phyloP scores from a whole-genome alignment of 2,797 vertebrate genomes.

The Morelia viridis region DNA sequence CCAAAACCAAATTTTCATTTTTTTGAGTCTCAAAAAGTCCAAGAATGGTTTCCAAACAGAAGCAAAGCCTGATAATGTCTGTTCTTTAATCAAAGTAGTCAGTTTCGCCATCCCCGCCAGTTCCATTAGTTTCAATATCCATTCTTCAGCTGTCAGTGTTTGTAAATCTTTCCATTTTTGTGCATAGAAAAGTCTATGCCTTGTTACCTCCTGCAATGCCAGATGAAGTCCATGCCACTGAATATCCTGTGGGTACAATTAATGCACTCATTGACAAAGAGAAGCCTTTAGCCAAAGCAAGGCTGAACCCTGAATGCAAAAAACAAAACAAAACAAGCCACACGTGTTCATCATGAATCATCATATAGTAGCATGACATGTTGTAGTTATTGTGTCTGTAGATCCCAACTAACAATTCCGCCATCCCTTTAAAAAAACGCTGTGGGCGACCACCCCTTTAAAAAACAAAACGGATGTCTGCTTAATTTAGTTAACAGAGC shows the following conservation, averaged over 20 bases:
- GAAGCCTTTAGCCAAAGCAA: not conserved
- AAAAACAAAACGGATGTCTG: constrained; percentile 45
- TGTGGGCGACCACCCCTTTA: constrained; percentile 18
- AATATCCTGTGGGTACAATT: not conserved
- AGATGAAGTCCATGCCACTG: not conserved
- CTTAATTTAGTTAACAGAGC: constrained; percentile 62
- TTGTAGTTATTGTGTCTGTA: constrained; percentile 6
- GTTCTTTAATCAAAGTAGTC: too few relatives aligned
- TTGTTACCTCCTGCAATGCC: not conserved
- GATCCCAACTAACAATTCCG: constrained; percentile 49
- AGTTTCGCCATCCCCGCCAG: too few relatives aligned
- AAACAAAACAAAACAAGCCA: not conserved
- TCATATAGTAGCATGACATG: not conserved
- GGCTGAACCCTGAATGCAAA: not conserved
- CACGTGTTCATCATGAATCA: not conserved
- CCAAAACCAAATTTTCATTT: too few relatives aligned
- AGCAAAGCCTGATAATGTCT: too few relatives aligned
- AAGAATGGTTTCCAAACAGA: too few relatives aligned
- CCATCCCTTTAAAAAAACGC: constrained; percentile 51
- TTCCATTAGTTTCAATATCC: too few relatives aligned
- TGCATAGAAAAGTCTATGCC: not conserved
- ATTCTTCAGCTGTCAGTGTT: too few relatives aligned
- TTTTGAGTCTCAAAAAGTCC: too few relatives aligned
- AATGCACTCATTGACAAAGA: not conserved
- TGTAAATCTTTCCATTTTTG: too few relatives aligned